Base-by-base conservation (phyloP, 2,888 invertebrate species). In the Rhaphigaster nebulosa region DNA sequence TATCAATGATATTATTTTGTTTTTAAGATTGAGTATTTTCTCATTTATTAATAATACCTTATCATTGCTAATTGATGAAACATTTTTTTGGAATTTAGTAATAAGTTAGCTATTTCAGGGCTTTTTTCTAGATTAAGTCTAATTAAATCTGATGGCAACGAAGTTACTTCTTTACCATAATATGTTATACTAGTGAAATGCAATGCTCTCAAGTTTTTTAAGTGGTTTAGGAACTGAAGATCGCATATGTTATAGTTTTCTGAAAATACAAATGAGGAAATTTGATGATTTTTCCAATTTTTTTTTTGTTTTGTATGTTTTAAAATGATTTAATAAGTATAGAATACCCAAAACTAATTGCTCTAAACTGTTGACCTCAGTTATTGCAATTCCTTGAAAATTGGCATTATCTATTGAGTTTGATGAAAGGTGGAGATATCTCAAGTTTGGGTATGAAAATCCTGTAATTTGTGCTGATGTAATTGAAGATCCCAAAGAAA, bases 171-270 rank as follows among this genome's bases (percentile, higher is more conserved):
- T n/a, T 88, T n/a, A 15, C 20, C 26, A 23, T 34, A 26, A 41
- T 88, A 88, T 18, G 26, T 60, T 65, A 65, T 88, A 0, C 70
- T 80, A 5, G 3, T 20, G 18, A 90, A 54, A 29, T 84, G 34
- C 3, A 90, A 13, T n/a, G 18, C 38, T 80, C 6, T 90, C n/a
- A 90, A 26, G 23, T 90, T 90, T 52, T 38, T 54, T 23, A 90
- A 26, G 1, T 90, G 76, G 10, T 87, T 54, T 45, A 90, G 38
- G 20, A 90, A 90, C 18, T 38, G 12, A 54, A 90, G 80, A 20
- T 50, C 20, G 13, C 56, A 13, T 38, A 90, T 45, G 29, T n/a
- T 80, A 45, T 89, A 91, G 56, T 91, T 87, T 34, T 80, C 84
- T 87, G 45, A 84, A 84, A 50, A 38, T 26, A 84, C 1, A 84